Conservation (phyloP, 2,113 vertebrate species). For the Proteles cristata region DNA sequence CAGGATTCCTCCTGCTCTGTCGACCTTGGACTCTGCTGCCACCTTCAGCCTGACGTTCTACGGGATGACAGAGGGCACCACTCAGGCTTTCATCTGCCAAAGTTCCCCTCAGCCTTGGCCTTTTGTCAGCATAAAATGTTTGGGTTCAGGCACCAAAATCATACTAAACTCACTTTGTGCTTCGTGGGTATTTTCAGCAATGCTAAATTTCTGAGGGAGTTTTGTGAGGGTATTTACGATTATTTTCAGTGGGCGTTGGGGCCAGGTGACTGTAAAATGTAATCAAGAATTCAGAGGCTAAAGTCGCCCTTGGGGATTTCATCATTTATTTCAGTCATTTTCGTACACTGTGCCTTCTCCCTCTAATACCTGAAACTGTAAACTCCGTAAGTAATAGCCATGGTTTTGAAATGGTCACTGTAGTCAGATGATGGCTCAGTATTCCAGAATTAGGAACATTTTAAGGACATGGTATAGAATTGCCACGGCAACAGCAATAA, state of each 20-base stretch:
- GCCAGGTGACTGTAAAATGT: neutral
- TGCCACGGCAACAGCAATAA: neutral
- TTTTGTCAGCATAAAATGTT: neutral
- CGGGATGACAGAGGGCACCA: rapidly evolving
- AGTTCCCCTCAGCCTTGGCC: neutral
- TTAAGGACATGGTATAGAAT: neutral
- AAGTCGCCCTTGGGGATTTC: neutral
- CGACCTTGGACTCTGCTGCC: rapidly evolving
- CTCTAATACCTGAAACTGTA: neutral
- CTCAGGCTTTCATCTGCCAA: neutral
- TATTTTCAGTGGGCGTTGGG: neutral
- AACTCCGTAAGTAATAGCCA: neutral
- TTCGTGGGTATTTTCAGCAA: neutral
- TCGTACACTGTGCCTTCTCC: neutral
- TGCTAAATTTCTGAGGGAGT: neutral
- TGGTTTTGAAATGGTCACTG: neutral
- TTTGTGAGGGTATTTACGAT: neutral
- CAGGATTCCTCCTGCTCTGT: neutral
- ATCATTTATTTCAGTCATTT: neutral
- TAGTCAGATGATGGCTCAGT: neutral
- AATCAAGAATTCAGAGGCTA: neutral
- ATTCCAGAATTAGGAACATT: neutral
- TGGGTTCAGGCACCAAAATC: neutral
- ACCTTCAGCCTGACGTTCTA: neutral
- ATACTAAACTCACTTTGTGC: neutral